phyloP scores from a whole-genome alignment of 1,140 invertebrate species.

The Drosophila prosaltans region DNA sequence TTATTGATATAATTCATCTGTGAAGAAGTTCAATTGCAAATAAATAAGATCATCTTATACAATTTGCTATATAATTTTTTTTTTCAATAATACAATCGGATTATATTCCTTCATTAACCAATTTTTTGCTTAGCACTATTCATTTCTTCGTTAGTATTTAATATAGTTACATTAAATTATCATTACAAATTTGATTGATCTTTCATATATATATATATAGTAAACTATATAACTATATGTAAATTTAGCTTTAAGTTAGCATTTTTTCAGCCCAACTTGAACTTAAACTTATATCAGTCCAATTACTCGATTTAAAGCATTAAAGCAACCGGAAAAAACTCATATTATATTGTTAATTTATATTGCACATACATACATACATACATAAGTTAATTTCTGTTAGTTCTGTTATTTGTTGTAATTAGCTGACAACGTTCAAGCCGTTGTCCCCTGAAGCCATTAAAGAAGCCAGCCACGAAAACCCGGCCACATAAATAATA shows the following conservation, averaged over 20 bases:
- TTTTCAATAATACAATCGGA: too few species aligned
- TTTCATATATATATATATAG: too few species aligned
- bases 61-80: too few species aligned
- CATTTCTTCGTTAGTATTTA: too few species aligned
- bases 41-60: too few species aligned
- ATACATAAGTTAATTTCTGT: conserved; percentile 80
- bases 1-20: neutral
- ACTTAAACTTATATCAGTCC: conserved; percentile 24
- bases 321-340: conserved; percentile 44
- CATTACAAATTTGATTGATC: too few species aligned
- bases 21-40: too few species aligned
- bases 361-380: conserved; percentile 81
- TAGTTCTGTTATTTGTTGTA: conserved; percentile 75
- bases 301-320: neutral
- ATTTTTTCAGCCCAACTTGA: conserved; percentile 5
- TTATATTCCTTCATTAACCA: too few species aligned
- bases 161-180: too few species aligned
- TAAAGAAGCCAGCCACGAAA: conserved; percentile 61
- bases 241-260: too few species aligned
- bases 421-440: conserved; percentile 68
- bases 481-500: conserved; percentile 21
- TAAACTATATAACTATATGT: too few species aligned
- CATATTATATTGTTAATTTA: conserved; percentile 72
- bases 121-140: too few species aligned
- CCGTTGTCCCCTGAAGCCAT: conserved; percentile 63